A percentile compares a stretch with the other conserved stretches of the same genome.
Conservation (phyloP, 2,888 invertebrate genomes). For the Quadriops clusia region DNA sequence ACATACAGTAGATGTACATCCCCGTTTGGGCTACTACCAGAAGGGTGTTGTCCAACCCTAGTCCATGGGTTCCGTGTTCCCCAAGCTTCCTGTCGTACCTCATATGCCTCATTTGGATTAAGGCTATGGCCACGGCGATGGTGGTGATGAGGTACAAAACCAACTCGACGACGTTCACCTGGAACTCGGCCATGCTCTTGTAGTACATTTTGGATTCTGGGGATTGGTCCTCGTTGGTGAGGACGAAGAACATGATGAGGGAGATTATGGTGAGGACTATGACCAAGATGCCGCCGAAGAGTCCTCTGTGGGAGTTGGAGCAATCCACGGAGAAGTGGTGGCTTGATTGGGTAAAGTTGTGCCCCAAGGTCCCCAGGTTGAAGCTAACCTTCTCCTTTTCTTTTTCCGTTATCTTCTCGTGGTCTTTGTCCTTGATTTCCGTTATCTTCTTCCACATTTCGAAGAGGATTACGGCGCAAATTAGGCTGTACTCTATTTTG, state of each 20-base stretch:
- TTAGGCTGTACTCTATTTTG: constrained; percentile 87
- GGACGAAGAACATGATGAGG: constrained; percentile 81
- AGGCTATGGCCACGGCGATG: constrained; percentile 48
- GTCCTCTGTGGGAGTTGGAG: constrained; percentile 79
- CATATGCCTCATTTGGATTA: constrained; percentile 56
- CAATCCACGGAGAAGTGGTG: constrained; percentile 87
- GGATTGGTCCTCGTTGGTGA: constrained; percentile 43
- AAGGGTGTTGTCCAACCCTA: constrained; percentile 63
- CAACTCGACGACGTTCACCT: constrained; percentile 67
- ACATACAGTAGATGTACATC: constrained; percentile 77
- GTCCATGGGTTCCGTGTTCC: constrained; percentile 32
- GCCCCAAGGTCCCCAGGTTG: background rate
- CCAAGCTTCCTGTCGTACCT: constrained; percentile 51
- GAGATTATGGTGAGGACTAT: constrained; percentile 71
- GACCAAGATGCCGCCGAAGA: constrained; percentile 68
- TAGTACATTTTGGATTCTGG: constrained; percentile 36
- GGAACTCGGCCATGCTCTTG: constrained; percentile 54
- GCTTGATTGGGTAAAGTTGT: constrained; percentile 41
- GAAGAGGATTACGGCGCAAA: constrained; percentile 89
- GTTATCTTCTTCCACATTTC: constrained; percentile 87
- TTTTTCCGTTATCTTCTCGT: constrained; percentile 5
- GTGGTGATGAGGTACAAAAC: constrained; percentile 58
- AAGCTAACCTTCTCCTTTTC: constrained; percentile 3
- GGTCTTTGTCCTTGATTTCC: constrained; percentile 1
- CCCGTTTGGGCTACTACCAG: constrained; percentile 81